Base-by-base conservation (phyloP, 2,113 vertebrate genomes). In the Himantopus leucocephalus region DNA sequence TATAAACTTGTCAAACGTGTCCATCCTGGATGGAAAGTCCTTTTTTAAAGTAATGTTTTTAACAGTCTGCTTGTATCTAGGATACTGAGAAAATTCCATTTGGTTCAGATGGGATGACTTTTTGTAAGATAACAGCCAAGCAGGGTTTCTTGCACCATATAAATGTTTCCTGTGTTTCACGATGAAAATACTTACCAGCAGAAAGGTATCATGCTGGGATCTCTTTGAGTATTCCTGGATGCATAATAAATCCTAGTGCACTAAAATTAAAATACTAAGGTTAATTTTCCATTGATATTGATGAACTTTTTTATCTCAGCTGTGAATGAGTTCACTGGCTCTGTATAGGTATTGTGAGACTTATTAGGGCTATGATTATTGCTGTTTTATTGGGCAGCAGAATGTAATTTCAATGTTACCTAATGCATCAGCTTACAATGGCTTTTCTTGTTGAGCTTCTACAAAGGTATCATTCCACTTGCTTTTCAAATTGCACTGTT, bases 271-370 rank as follows among this genome's bases (percentile, higher is more conserved):
- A 88, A 82, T 62, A 66, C 7, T 74, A 64, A 64, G 37, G 23
- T 66, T 88, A 85, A 50, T 81, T 93, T 88, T 62, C 53, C 39
- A 34, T 50, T 74, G 17, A 30, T 95, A n/a, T n/a, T 14, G 2
- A 50, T 76, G 47, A 90, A 74, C 15, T 9, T 91, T 74, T 9
- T 91, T 74, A 43, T 75, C 30, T 92, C 37, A 63, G 47, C 50
- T 94, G 59, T 82, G 76, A 91, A 75, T 72, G 77, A 80, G 30
- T 86, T 94, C 47, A n/a, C 23, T 78, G 74, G n/a, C 64, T 96
- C 66, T 81, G 29, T 59, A 3, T 35, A 75, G 82, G 41, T 95
- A 34, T 21, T 68, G 32, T 47, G 63, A 90, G 60, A 64, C 26
- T 90, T 80, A 18, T 0, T 67, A 83, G 52, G 43, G 21, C 67